phyloP scores from a whole-genome alignment of 2,797 vertebrate genomes.

The Megaceryle alcyon region DNA sequence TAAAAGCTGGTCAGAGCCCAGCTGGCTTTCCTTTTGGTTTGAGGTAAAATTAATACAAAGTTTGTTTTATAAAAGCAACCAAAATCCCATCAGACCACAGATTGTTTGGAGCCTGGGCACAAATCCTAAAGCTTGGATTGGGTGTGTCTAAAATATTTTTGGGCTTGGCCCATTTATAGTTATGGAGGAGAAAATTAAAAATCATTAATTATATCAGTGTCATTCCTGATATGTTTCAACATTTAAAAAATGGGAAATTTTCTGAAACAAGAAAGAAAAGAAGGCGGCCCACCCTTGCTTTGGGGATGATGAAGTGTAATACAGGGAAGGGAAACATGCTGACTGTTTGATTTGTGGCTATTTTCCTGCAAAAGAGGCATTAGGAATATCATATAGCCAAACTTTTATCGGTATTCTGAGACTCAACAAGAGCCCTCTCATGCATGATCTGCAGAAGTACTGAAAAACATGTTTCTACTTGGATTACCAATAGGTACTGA shows the following conservation, averaged over 20 bases:
- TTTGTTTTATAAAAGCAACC: constrained; percentile 58
- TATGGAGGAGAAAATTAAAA: constrained; percentile 41
- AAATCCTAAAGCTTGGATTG: constrained; percentile 33
- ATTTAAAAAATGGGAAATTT: constrained; percentile 27
- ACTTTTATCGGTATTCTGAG: not conserved
- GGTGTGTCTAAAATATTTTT: constrained; percentile 55
- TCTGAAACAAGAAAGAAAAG: constrained; percentile 31
- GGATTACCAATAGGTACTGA: not conserved
- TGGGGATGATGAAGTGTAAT: constrained; percentile 33
- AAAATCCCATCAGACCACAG: constrained; percentile 51
- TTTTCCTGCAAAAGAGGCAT: constrained; percentile 34
- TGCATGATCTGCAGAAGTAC: not conserved
- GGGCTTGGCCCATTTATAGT: constrained; percentile 27
- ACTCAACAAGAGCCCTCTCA: not conserved
- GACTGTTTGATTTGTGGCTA: constrained; percentile 12
- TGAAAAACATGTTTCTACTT: not conserved
- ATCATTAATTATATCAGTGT: not conserved
- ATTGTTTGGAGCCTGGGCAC: constrained; percentile 26
- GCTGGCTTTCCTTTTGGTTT: constrained; percentile 38
- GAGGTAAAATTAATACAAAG: constrained; percentile 24
- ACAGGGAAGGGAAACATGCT: not conserved
- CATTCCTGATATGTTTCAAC: constrained; percentile 27
- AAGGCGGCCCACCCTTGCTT: constrained; percentile 51
- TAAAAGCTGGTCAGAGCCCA: not conserved
- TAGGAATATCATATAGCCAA: not conserved